These are phyloP conservation scores for Indicator maculatus DNA, from an alignment of 2,113 vertebrate genomes.

Conservation along the genomic window DNA sequence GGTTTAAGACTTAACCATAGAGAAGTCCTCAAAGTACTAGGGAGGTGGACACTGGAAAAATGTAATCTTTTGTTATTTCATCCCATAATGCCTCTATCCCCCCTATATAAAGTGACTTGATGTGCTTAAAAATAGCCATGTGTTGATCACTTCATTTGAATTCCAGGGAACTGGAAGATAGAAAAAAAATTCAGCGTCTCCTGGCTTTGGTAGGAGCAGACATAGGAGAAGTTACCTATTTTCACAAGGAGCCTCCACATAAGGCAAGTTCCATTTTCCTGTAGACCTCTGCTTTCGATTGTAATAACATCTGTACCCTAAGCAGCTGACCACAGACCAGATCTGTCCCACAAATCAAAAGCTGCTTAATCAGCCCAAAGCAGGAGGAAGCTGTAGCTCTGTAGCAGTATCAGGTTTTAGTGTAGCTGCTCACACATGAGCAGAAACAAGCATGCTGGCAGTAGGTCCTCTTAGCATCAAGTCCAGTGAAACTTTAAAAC, in stretches of 20 bases:
- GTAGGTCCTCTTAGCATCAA: not conserved
- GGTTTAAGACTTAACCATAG: too few relatives aligned
- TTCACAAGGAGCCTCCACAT: conserved; percentile 90
- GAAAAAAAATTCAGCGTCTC: conserved; percentile 93
- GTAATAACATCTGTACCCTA: not conserved
- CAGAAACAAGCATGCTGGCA: not conserved
- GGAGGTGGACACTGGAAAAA: too few relatives aligned
- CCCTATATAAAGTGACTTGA: not conserved
- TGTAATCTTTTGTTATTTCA: too few relatives aligned
- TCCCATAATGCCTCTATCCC: too few relatives aligned
- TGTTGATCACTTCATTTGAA: conserved; percentile 27
- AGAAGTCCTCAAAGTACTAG: too few relatives aligned
- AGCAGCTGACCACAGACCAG: not conserved
- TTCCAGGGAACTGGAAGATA: conserved; percentile 91
- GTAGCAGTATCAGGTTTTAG: not conserved
- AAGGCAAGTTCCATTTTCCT: conserved; percentile 76
- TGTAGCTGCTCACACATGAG: not conserved
- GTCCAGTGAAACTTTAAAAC: not conserved
- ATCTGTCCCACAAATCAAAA: not conserved
- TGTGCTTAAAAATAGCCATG: not conserved
- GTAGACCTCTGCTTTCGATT: not conserved
- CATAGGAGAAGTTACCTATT: conserved; percentile 89
- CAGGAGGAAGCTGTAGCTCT: not conserved
- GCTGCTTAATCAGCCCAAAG: not conserved
- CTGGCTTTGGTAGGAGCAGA: conserved; percentile 86